These are phyloP conservation scores for Parochlus steinenii DNA, from an alignment of 2,888 invertebrate genomes.

Conservation along the genomic window DNA sequence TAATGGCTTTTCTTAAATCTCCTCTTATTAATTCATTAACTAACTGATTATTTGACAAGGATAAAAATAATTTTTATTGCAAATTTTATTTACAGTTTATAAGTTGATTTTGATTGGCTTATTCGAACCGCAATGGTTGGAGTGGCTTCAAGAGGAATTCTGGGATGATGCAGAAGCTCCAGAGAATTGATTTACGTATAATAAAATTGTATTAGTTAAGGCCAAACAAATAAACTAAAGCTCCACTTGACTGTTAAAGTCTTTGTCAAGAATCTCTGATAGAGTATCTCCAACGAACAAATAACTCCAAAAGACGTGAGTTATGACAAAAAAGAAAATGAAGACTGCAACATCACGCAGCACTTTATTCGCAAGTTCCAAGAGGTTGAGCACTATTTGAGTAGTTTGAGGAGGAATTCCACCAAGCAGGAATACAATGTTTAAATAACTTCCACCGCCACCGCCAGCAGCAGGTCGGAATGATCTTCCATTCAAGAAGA, in stretches of 20 bases:
- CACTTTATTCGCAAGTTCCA: constrained; percentile 5
- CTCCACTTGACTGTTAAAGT: constrained; percentile 4
- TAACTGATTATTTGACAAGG: not conserved
- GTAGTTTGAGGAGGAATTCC: not conserved
- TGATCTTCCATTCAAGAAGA: constrained; percentile 7
- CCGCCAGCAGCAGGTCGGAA: not conserved
- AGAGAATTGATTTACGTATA: no score
- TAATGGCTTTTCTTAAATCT: not conserved
- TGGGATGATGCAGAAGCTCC: no score
- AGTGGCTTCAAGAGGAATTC: no score
- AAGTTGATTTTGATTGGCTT: constrained; percentile 3
- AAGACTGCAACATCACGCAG: constrained; percentile 9
- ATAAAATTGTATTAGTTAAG: no score
- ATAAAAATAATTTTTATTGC: not conserved
- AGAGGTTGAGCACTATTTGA: constrained; percentile 3
- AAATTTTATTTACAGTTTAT: constrained; percentile 4
- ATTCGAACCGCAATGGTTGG: constrained; percentile 6
- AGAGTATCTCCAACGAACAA: constrained; percentile 2
- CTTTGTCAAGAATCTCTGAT: constrained; percentile 6
- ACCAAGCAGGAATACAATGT: not conserved
- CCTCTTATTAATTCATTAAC: constrained; percentile 3
- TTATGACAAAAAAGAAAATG: constrained; percentile 8
- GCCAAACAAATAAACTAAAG: no score
- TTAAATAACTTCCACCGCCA: not conserved
- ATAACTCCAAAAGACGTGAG: constrained; percentile 7